Evolutionary conservation across 2,113 vertebrate species (phyloP), one percentile per base, ranked within the genome.

Genomic region (Pomatorhinus ruficollis): DNA sequence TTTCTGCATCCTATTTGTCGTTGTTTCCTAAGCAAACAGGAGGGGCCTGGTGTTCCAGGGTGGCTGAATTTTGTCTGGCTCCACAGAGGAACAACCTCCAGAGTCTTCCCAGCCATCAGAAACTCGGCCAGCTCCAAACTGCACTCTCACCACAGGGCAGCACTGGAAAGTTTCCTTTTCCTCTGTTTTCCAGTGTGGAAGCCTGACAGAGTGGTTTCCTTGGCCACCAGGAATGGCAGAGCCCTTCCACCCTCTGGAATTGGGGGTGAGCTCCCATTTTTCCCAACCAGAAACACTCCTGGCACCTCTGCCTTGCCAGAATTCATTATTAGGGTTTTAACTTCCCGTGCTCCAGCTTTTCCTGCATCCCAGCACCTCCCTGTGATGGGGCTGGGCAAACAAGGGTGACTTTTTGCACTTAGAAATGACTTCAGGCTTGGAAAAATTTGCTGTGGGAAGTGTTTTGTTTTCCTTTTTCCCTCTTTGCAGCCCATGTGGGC

Each of bases 371-470:
- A 71, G 37, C 3, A 30, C 40, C 40, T 75, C 5, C 15, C 40
- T 74, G 47, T 13, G 65, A 91, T 71, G 86, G 49, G 35, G 85
- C 59, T 23, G 13, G 83, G 88, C 83, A 83, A 74, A 87, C 86
- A 82, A 75, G 68, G 52, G 28, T 28, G 82, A 87, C 90, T 93
- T 83, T 88, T 93, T 91, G 84, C 78, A 85, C 66, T 87, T 35
- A 39, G 83, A 40, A 87, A 89, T 96, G 14, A 95, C 50, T 81
- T 95, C 89, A 90, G 78, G 84, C 91, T 76, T 44, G 92, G 93
- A 95, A 95, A 95, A 80, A 91, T 22, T 63, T 90, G 87, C 84
- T 80, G 15, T 89, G 1, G 1, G 78, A 96, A 96, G 84, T 14
- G 33, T 39, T 66, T 83, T 91, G 87, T 87, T 95, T 96, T 90